Evolutionary conservation across 2,113 vertebrate genomes (phyloP), one percentile per base, ranked within the genome.

Genomic region (Anser cygnoides): DNA sequence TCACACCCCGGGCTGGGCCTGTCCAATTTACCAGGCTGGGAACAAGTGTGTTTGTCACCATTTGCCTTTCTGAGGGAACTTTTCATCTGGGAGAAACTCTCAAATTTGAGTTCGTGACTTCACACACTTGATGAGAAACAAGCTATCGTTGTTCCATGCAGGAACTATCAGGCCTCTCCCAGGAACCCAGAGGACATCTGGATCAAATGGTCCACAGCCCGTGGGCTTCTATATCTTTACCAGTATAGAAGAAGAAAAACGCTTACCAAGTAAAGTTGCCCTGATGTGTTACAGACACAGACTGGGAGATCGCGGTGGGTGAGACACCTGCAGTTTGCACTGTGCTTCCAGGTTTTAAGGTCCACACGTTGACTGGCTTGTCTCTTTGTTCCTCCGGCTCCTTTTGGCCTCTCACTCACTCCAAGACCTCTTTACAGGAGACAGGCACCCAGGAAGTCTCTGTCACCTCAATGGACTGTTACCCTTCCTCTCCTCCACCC

Each of bases 381-480:
- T 13, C 41, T 49, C 26, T 31, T 77, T 80, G 17, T 39, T 52
- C 33, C 54, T 83, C 73, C 59, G 52, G 11, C 26, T 61, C 49
- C 35, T 87, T 84, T 66, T 43, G 29, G 39, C 31, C 12, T 62
- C 20, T 50, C 16, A 35, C 14, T 50, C 78, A 22, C 55, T 88
- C 28, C 46, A 66, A 23, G 29, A 49, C 18, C 37, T 7, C 0
- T 0, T 8, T 59, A 22, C 44, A 55, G 22, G 55, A 89, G 54
- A 58, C 21, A 77, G 41, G 22, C 80, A 44, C 35, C 55, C 9
- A 5, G 35, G 50, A 91, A 89, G 23, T 57, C 55, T 78, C 74
- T 73, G 23, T 20, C 29, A 54, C 41, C 6, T 20, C 0, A 0
- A 8, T 5, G 68, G n/a, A 55, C 37, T 50, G 16, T 55, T 44